phyloP scores from a whole-genome alignment of 2,888 invertebrate genomes.

The Platycnemis pennipes region DNA sequence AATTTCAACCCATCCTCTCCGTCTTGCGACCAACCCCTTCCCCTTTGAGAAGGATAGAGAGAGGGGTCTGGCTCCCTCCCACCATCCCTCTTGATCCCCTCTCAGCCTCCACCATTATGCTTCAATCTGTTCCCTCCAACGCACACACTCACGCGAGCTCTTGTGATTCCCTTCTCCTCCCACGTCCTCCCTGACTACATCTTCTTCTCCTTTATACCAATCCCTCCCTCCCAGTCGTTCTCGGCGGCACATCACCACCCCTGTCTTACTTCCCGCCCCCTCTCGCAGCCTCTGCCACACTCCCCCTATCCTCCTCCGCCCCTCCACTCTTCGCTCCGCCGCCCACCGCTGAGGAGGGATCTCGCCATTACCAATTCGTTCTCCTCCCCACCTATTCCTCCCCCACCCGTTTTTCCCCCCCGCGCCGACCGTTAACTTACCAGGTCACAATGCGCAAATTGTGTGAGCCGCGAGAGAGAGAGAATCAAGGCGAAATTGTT shows the following conservation, averaged over 20 bases:
- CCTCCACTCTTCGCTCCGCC: background rate
- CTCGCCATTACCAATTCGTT: constrained; percentile 25
- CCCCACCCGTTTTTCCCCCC: background rate
- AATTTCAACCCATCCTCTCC: constrained; percentile 55
- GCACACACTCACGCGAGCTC: background rate
- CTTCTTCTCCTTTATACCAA: too few relatives aligned
- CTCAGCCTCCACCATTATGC: background rate
- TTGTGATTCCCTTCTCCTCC: background rate
- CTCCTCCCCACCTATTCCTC: background rate
- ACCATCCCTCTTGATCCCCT: background rate
- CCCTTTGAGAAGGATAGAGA: too few relatives aligned
- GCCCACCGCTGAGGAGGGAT: background rate
- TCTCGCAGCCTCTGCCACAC: background rate
- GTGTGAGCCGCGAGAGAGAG: background rate
- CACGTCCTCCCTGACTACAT: too few relatives aligned
- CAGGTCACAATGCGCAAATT: constrained; percentile 45
- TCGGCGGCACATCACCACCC: background rate
- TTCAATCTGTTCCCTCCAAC: background rate
- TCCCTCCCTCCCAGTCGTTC: background rate
- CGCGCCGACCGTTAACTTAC: constrained; percentile 37
- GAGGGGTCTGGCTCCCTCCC: too few relatives aligned
- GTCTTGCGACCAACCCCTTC: background rate
- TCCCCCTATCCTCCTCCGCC: background rate
- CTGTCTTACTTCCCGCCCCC: too few relatives aligned
- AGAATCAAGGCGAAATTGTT: constrained; percentile 2